Evolutionary conservation across 23 tunicate species (phyloP).

Genomic region (Ascidia mentula): DNA sequence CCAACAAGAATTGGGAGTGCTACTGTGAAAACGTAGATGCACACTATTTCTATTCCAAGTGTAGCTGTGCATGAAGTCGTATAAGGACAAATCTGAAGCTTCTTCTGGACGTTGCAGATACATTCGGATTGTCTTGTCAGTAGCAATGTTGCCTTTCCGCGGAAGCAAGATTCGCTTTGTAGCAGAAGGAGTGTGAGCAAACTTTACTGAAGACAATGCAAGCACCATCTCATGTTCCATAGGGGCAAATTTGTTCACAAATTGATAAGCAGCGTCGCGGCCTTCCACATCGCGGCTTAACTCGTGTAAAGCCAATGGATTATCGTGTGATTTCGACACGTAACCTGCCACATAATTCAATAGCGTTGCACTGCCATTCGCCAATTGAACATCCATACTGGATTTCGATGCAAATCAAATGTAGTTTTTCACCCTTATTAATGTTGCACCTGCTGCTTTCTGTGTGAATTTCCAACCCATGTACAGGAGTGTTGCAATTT

Average conservation of each 20-base stretch:
- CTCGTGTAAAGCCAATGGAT: neutral
- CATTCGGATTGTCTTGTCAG: no score
- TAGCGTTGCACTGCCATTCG: neutral
- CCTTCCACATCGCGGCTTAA: neutral
- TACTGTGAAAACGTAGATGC: no score
- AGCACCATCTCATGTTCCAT: neutral
- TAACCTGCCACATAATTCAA: neutral
- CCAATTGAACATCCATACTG: neutral
- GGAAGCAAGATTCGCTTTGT: neutral
- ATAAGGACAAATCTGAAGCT: no score
- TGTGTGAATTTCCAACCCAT: neutral
- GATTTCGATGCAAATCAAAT: neutral
- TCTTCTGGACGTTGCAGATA: no score
- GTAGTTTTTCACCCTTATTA: no score
- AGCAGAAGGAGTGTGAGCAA: neutral
- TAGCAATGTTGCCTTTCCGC: no score
- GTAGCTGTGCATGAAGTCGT: no score
- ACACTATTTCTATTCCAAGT: no score
- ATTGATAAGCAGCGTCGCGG: neutral
- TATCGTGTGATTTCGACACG: neutral
- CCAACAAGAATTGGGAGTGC: no score
- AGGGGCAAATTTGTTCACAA: neutral
- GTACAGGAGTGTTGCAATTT: neutral
- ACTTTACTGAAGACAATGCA: neutral
- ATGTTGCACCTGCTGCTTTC: no score